Conservation (phyloP, 2,888 invertebrate species). For the Plagodis pulveraria region DNA sequence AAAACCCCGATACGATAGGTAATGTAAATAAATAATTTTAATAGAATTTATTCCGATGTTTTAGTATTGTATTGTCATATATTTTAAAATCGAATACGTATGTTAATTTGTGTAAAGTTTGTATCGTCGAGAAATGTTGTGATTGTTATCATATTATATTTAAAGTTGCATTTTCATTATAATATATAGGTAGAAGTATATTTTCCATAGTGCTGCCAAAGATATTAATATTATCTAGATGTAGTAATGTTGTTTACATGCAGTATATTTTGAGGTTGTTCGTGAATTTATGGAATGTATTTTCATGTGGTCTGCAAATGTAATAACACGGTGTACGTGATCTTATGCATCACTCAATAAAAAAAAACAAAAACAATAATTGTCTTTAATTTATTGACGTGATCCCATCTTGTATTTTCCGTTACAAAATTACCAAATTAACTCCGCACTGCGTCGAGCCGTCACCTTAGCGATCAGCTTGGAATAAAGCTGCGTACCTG, state of each 20-base stretch:
- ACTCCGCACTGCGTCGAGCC: no score
- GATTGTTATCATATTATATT: conserved; percentile 75
- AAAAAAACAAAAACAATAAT: conserved; percentile 34
- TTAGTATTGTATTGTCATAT: conserved; percentile 58
- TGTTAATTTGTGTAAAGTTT: conserved; percentile 67
- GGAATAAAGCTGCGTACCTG: no score
- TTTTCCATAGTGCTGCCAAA: conserved; percentile 86
- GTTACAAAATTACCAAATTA: no score
- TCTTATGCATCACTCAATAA: conserved; percentile 75
- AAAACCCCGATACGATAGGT: conserved; percentile 73
- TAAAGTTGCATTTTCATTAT: conserved; percentile 82
- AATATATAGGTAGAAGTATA: conserved; percentile 80
- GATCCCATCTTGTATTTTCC: neutral
- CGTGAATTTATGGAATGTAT: conserved; percentile 78
- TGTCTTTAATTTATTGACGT: conserved; percentile 11
- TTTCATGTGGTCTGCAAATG: conserved; percentile 75
- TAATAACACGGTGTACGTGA: conserved; percentile 75
- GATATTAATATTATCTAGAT: conserved; percentile 78
- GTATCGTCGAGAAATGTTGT: conserved; percentile 81
- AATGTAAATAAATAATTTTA: conserved; percentile 71
- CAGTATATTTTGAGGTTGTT: conserved; percentile 80
- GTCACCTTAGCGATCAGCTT: no score
- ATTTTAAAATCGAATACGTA: conserved; percentile 59
- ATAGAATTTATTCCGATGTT: conserved; percentile 61
- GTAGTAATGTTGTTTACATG: conserved; percentile 81